These are phyloP conservation scores for Callitettix versicolor DNA, from an alignment of 1,140 invertebrate species.

Conservation along the genomic window DNA sequence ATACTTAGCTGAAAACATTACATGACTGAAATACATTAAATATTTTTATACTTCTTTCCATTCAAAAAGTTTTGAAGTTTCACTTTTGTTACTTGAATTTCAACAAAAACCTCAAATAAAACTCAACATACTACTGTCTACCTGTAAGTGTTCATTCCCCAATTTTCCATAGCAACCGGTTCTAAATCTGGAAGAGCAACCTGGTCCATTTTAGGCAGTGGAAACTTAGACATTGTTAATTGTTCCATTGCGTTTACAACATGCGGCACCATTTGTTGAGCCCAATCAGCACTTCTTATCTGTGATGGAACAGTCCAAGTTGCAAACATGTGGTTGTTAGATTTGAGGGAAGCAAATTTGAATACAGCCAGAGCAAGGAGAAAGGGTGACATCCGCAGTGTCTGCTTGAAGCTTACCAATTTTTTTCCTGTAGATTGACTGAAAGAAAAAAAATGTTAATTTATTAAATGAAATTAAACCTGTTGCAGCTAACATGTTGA, in stretches of 20 bases:
- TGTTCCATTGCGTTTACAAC: constrained; percentile 6
- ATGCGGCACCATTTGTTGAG: constrained; percentile 8
- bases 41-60: too few relatives aligned
- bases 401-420: constrained; percentile 43
- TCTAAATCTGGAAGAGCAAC: constrained; percentile 66
- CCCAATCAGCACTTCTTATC: not conserved
- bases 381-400: constrained; percentile 67
- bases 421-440: not conserved
- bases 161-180: constrained; percentile 77
- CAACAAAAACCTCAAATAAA: too few relatives aligned
- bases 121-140: constrained; percentile 26
- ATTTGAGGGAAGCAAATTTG: constrained; percentile 38
- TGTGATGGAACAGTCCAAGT: constrained; percentile 13
- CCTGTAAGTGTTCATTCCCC: constrained; percentile 67
- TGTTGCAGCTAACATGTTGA: too few relatives aligned
- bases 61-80: too few relatives aligned
- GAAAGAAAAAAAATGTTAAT: not conserved
- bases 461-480: not conserved
- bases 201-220: constrained; percentile 45
- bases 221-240: constrained; percentile 2
- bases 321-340: constrained; percentile 1
- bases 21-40: too few relatives aligned
- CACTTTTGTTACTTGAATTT: not conserved
- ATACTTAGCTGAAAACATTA: too few relatives aligned
- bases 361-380: constrained; percentile 58